These are phyloP conservation scores for Magallana angulata DNA, from an alignment of 1,140 invertebrate species.

Conservation along the genomic window DNA sequence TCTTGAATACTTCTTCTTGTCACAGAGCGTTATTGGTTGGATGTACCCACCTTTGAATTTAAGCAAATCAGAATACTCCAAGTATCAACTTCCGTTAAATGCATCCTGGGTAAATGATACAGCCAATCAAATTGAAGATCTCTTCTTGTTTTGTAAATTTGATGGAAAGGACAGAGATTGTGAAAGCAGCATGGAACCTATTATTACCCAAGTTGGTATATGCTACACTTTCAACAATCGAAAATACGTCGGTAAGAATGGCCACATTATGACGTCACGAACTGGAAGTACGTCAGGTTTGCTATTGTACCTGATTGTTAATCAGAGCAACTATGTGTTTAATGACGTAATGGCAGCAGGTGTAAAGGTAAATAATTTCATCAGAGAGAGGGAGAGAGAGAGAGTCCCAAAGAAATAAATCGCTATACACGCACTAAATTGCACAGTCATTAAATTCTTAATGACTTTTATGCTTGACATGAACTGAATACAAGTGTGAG, in stretches of 20 bases:
- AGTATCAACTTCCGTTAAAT: neutral
- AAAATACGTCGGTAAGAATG: neutral
- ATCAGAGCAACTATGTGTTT: conserved; percentile 49
- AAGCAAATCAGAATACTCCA: neutral
- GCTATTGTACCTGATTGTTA: conserved; percentile 42
- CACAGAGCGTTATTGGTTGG: conserved; percentile 23
- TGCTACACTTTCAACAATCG: conserved; percentile 51
- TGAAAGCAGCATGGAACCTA: neutral
- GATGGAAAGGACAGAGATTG: neutral
- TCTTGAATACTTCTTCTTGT: conserved; percentile 20
- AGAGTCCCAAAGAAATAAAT: no score
- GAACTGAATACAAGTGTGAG: no score
- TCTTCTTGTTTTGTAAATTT: neutral
- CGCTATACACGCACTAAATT: no score
- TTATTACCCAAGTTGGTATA: conserved; percentile 45
- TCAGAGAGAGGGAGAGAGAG: no score
- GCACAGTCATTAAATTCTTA: no score
- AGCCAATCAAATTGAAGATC: neutral
- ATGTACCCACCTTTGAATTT: neutral
- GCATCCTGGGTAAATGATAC: conserved; percentile 4
- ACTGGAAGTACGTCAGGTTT: conserved; percentile 47
- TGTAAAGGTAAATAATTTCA: conserved; percentile 34
- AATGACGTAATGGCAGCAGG: conserved; percentile 50
- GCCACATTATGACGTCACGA: neutral
- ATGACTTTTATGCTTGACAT: no score